Evolutionary conservation across 1,140 invertebrate species (phyloP).

Genomic region (Drosophila teissieri): DNA sequence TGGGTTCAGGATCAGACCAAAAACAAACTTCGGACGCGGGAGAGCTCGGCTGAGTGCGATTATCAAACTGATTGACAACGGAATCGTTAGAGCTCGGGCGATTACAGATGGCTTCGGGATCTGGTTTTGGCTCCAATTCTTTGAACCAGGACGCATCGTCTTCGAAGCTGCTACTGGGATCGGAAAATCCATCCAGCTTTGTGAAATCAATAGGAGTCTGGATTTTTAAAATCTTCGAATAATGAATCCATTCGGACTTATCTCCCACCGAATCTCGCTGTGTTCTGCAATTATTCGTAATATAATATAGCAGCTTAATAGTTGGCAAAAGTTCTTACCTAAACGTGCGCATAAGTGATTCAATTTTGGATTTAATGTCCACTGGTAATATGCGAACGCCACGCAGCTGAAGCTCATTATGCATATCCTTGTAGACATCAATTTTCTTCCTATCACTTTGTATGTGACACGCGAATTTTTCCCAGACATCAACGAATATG

Average conservation of each 20-base stretch:
- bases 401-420: neutral
- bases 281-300: constrained; percentile 2
- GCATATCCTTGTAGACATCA: constrained; percentile 34
- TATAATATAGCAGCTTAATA: neutral
- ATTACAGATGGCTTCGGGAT: neutral
- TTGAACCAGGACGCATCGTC: constrained; percentile 19
- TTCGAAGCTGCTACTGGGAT: neutral
- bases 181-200: neutral
- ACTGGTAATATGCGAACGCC: constrained; percentile 6
- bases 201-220: constrained; percentile 1
- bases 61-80: constrained; percentile 16
- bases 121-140: constrained; percentile 6
- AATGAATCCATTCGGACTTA: constrained; percentile 42
- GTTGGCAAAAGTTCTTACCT: constrained; percentile 10
- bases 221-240: constrained; percentile 19
- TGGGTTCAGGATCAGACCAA: constrained; percentile 1
- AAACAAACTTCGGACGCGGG: constrained; percentile 1
- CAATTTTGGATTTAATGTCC: constrained; percentile 38
- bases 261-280: constrained; percentile 1
- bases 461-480: constrained; percentile 11
- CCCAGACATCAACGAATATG: constrained; percentile 34
- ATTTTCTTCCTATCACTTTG: constrained; percentile 17
- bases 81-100: constrained; percentile 8
- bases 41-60: neutral
- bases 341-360: constrained; percentile 33